Percentiles rank a stretch among this genome's conserved stretches.
Conservation (phyloP, 2,113 vertebrate genomes). For the Glareola pratincola region DNA sequence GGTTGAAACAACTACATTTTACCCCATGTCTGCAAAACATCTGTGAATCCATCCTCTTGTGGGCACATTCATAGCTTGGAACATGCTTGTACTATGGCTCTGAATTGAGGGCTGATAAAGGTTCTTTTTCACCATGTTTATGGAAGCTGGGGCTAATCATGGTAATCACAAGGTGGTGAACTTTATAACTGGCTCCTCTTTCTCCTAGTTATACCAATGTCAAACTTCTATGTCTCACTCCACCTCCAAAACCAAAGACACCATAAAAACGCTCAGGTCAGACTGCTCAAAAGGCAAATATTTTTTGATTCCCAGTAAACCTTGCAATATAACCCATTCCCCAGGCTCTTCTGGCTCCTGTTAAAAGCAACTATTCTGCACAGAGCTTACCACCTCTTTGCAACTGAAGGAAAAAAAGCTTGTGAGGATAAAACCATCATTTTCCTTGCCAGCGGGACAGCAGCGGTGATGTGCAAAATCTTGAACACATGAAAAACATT, state of each 20-base stretch:
- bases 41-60: not conserved
- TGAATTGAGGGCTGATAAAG: not conserved
- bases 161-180: not conserved
- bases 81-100: rapidly evolving
- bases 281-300: not conserved
- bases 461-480: not conserved
- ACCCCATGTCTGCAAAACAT: not conserved
- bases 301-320: not conserved
- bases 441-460: not conserved
- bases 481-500: not conserved
- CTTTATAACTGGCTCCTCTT: not conserved
- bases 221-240: not conserved
- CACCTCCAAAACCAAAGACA: not conserved
- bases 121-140: not conserved
- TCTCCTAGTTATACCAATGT: not conserved
- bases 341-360: not conserved
- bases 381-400: not conserved
- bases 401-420: not conserved
- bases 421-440: not conserved
- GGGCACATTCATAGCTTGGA: not conserved
- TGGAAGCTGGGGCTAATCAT: not conserved
- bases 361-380: not conserved
- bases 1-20: not conserved
- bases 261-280: not conserved
- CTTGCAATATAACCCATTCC: not conserved